Conservation (phyloP, 2,888 invertebrate species). For the Zhuqinia jingwanae region DNA sequence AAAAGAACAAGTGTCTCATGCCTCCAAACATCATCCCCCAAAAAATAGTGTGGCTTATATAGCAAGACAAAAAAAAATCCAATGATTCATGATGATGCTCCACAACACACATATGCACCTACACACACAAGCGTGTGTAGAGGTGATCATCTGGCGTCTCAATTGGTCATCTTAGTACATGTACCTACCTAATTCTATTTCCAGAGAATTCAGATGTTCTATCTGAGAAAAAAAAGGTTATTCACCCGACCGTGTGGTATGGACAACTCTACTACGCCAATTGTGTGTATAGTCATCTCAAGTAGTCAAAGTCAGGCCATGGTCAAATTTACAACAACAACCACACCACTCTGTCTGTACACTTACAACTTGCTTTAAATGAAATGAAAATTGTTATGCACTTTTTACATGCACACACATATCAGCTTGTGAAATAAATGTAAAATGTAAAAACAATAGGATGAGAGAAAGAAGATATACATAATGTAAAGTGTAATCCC, state of each 20-base stretch:
- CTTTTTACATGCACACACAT: slow-evolving; percentile 20
- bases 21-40: no score
- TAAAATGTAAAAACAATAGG: no score
- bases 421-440: no score
- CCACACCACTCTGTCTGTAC: background rate
- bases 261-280: no score
- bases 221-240: slow-evolving; percentile 9
- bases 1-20: background rate
- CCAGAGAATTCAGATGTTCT: background rate
- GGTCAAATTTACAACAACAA: slow-evolving; percentile 9
- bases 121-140: background rate
- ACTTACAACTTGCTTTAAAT: background rate
- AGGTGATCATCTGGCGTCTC: background rate
- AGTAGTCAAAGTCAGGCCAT: background rate
- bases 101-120: background rate
- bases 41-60: no score
- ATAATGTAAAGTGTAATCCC: no score
- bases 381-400: slow-evolving; percentile 12
- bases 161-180: slow-evolving; percentile 9
- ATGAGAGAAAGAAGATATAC: background rate
- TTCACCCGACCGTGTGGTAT: no score
- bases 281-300: background rate
- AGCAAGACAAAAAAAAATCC: no score
- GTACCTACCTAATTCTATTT: no score
- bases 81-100: background rate